phyloP scores from a whole-genome alignment of 2,113 vertebrate species.

The Phaethornis superciliosus region DNA sequence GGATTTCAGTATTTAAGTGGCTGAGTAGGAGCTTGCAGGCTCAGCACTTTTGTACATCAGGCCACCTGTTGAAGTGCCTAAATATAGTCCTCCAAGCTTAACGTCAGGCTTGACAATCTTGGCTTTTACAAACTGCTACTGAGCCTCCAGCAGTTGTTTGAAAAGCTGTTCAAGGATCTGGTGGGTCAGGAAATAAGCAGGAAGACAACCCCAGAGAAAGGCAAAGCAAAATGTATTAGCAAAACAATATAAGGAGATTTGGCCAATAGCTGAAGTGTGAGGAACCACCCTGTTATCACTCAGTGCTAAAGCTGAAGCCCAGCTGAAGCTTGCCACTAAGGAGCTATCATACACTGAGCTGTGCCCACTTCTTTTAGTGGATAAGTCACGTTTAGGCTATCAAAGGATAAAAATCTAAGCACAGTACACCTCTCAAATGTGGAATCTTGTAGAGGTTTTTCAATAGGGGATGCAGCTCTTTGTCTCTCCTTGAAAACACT shows the following conservation, averaged over 20 bases:
- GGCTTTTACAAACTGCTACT: neutral
- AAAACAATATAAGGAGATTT: slow-evolving; percentile 35
- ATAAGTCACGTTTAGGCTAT: neutral
- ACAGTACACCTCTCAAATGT: rapidly evolving
- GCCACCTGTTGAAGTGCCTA: slow-evolving; percentile 58
- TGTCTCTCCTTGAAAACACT: neutral
- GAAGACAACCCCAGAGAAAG: neutral
- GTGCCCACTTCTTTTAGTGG: neutral
- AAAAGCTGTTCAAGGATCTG: neutral
- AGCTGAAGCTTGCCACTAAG: neutral
- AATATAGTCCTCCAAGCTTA: slow-evolving; percentile 49
- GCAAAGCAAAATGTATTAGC: slow-evolving; percentile 8
- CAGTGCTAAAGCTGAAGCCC: neutral
- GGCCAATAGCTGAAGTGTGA: neutral
- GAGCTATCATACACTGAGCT: neutral
- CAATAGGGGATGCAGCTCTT: neutral
- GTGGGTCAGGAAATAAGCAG: neutral
- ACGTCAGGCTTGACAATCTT: neutral
- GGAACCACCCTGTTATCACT: neutral
- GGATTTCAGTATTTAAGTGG: slow-evolving; percentile 59
- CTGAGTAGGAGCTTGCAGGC: slow-evolving; percentile 46
- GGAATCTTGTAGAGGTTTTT: neutral
- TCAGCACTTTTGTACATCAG: slow-evolving; percentile 44
- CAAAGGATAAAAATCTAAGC: neutral
- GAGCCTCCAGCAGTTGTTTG: neutral